Evolutionary conservation across 1,140 invertebrate species (phyloP), one percentile per base, ranked within the genome.

Genomic region (Pteromalus puparum): DNA sequence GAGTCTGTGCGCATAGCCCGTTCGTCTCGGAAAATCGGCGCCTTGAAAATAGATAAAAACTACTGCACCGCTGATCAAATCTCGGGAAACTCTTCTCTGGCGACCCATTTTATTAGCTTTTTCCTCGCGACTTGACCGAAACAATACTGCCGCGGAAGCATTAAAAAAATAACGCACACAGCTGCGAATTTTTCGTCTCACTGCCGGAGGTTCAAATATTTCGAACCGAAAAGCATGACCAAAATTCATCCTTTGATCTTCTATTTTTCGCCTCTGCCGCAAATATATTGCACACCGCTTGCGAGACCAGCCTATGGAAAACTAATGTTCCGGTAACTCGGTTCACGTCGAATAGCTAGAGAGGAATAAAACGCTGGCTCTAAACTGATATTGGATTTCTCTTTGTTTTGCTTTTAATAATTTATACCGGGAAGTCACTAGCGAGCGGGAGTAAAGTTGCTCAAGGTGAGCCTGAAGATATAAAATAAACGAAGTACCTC

Each of bases 11-110:
- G 21, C 18, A 61, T n/a, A 61, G 4, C 2, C 21, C 21, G 53
- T 1, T 61, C 21, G 53, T 1, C 4, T n/a, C 5, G 48, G 24
- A 4, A 74, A 75, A 82, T 67, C 74, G 18, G 53, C 42, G 15
- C 68, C 38, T 42, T n/a, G 53, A 83, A 77, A 77, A 77, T 12
- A 42, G 81, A 83, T 83, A 83, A 83, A 78, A 78, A 48, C 67
- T 72, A 2, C 12, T 12, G n/a, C 74, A 21, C 26, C 42, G 1
- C n/a, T 70, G 74, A 83, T 83, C 61, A 68, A 68, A 77, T 77
- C 81, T 12, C 81, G 26, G 15, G 46, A 30, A 28, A 9, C 28
- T 21, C 70, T 53, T 38, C 2, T 30, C 26, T 7, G 7, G 18
- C 6, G 12, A 61, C 80, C 42, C 24, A 65, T 74, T 82, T 82